phyloP scores from a whole-genome alignment of 1,140 invertebrate genomes.

The Brachionus paranguensis region DNA sequence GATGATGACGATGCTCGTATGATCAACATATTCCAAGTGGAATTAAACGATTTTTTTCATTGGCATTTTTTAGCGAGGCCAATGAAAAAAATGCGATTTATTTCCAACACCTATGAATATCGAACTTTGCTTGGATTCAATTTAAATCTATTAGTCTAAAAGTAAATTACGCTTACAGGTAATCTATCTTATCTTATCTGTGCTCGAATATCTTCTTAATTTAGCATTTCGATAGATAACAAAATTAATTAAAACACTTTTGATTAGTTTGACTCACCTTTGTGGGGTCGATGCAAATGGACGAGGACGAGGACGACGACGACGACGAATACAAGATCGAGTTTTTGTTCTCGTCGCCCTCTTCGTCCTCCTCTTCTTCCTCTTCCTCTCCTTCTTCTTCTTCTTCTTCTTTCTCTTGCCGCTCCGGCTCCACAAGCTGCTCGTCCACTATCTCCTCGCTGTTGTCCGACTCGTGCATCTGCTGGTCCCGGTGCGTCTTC shows the following conservation, averaged over 20 bases:
- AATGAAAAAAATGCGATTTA: not conserved
- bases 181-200: slow-evolving; percentile 36
- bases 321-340: not conserved
- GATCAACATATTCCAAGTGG: not conserved
- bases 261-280: not conserved
- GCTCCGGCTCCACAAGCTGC: not conserved
- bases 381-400: not conserved
- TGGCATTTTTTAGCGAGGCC: not conserved
- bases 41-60: not conserved
- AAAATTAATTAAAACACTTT: not conserved
- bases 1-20: not conserved
- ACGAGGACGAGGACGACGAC: not conserved
- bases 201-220: slow-evolving; percentile 19
- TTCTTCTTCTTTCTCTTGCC: too few relatives aligned
- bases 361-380: not conserved
- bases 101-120: not conserved
- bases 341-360: not conserved
- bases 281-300: not conserved
- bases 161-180: slow-evolving; percentile 36
- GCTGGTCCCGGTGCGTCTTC: not conserved
- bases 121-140: not conserved
- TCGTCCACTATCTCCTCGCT: not conserved
- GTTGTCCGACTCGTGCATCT: not conserved
- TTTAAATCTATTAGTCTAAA: not conserved
- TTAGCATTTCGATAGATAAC: slow-evolving; percentile 14